A percentile compares a stretch with the other conserved stretches of the same genome.
These are phyloP conservation scores for Heterochromis multidens DNA, from an alignment of 2,113 vertebrate species.

Conservation along the genomic window DNA sequence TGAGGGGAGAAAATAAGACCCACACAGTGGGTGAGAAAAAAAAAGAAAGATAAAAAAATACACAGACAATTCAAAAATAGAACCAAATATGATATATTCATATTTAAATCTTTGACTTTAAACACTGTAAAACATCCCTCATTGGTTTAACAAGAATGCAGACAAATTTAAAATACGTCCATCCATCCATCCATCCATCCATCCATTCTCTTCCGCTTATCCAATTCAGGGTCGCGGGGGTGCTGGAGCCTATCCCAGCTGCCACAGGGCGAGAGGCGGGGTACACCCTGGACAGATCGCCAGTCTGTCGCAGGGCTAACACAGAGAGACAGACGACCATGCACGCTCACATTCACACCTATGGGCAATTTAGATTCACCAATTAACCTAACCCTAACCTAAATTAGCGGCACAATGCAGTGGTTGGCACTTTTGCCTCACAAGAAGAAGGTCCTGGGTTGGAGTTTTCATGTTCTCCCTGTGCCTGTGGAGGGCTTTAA, in stretches of 20 bases:
- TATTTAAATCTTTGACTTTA: background rate
- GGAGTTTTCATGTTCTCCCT: no score
- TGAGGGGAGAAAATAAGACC: background rate
- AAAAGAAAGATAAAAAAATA: background rate
- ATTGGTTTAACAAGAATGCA: background rate
- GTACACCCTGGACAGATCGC: no score
- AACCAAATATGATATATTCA: background rate
- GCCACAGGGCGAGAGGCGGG: no score
- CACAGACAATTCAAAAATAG: background rate
- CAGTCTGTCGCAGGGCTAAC: no score
- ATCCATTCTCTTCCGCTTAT: no score
- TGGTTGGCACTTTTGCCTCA: background rate
- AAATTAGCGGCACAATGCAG: background rate
- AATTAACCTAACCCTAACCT: no score
- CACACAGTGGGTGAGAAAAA: background rate
- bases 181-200: no score
- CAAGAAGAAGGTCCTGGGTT: background rate
- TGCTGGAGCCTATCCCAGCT: no score
- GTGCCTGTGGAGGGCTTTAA: background rate
- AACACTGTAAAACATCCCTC: background rate
- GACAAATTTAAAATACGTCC: background rate
- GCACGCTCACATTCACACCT: no score
- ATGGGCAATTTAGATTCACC: no score
- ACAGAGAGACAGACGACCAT: no score
- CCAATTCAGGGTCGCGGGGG: no score